Evolutionary conservation across 2,888 invertebrate species (phyloP), one percentile per base, ranked within the genome.

Genomic region (Acronicta psi): DNA sequence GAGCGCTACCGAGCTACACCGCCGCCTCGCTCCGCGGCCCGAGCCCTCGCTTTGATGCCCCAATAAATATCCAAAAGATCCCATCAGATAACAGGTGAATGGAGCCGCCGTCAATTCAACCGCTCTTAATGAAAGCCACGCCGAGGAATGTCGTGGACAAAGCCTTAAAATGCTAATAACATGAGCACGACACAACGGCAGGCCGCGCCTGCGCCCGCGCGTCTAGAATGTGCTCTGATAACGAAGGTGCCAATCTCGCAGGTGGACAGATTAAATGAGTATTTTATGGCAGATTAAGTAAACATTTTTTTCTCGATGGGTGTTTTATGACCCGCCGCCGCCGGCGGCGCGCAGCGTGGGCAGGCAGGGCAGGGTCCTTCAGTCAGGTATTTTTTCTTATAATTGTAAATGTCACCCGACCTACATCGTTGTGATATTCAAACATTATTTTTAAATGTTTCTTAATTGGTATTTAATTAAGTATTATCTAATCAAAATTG

Each of bases 1-100:
- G 87, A 83, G 80, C 82, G 93, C 93, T 93, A 92, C 93, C 86
- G 93, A 81, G 86, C 89, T 93, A 92, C 92, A 88, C 92, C 41
- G 64, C 29, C 29, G 25, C 62, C 37, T 36, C 61, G 53, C 44
- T 16, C 44, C 41, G 71, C 58, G 67, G 46, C 46, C 60, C 62
- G 53, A 53, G 68, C 71, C 67, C 69, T 60, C 65, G 66, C 77
- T 79, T 82, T 86, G 85, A 87, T 88, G 89, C 84, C 86, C 86
- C 87, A 87, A 91, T 92, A 90, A 92, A 92, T 91, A 91, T 86
- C 84, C 85, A 77, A 75, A 75, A 87, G 92, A 91, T 90, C 83
- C 81, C 83, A 84, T 87, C 88, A 75, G 92, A 91, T 91, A 91
- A 87, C 80, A 58, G 68, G 75, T 68, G 79, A 78, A 77, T 72